phyloP scores from a whole-genome alignment of 1,140 invertebrate genomes.

The Schlechtendalia chinensis region DNA sequence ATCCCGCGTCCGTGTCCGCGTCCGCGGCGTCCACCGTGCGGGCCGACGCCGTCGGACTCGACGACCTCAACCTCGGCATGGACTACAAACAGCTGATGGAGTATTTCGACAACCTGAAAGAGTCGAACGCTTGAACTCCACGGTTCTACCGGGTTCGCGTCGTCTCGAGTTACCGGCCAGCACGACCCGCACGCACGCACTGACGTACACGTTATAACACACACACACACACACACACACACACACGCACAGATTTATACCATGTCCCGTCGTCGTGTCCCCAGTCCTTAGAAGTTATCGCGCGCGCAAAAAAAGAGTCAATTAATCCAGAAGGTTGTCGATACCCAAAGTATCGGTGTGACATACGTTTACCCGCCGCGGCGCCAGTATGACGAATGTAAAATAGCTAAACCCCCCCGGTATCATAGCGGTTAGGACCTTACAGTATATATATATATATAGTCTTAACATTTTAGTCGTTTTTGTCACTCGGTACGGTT shows the following conservation, averaged over 20 bases:
- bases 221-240: background rate
- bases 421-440: background rate
- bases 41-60: constrained; percentile 65
- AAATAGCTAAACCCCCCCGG: too few relatives aligned
- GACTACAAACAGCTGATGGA: constrained; percentile 96
- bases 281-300: background rate
- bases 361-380: background rate
- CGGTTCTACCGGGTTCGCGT: background rate
- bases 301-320: constrained; percentile 27
- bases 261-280: too few relatives aligned
- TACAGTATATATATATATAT: background rate
- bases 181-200: background rate
- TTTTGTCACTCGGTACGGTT: background rate
- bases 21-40: too few relatives aligned
- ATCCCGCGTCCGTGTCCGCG: constrained; percentile 82
- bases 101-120: constrained; percentile 96
- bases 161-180: background rate
- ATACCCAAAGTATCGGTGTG: background rate
- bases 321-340: constrained; percentile 32
- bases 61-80: constrained; percentile 82
- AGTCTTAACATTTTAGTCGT: background rate
- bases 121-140: constrained; percentile 61
- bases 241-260: background rate
- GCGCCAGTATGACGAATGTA: too few relatives aligned
- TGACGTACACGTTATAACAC: background rate